Percentiles rank a stretch among this genome's conserved stretches.
phyloP scores from a whole-genome alignment of 35 echinoderm and acorn worm genomes.

The Anneissia japonica region DNA sequence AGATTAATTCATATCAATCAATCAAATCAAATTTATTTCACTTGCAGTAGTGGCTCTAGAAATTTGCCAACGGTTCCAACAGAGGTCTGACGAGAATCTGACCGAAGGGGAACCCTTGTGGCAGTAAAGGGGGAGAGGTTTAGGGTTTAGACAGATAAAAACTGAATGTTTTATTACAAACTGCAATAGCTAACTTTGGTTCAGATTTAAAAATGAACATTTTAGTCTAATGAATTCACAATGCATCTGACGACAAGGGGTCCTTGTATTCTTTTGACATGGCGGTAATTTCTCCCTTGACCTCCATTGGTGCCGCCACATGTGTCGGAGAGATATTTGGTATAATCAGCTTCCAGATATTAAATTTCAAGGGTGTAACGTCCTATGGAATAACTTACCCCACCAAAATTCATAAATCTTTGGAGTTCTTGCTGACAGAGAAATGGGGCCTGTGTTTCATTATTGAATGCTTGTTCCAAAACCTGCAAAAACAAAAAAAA shows the following conservation, averaged over 20 bases:
- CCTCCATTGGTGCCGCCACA: neutral
- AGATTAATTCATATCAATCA: too few species aligned
- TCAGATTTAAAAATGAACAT: neutral
- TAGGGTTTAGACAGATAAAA: too few species aligned
- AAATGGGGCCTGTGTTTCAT: constrained; percentile 50
- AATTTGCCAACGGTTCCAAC: too few species aligned
- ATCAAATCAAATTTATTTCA: too few species aligned
- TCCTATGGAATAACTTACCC: constrained; percentile 49
- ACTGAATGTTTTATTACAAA: too few species aligned
- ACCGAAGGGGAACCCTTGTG: too few species aligned
- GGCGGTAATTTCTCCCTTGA: neutral
- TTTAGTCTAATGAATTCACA: neutral
- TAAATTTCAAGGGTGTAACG: neutral
- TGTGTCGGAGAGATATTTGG: neutral
- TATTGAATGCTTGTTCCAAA: constrained; percentile 55
- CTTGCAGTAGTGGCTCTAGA: too few species aligned
- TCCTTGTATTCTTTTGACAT: neutral
- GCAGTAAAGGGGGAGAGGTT: too few species aligned
- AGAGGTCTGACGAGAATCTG: too few species aligned
- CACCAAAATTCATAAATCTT: constrained; percentile 79
- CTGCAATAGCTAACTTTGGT: too few species aligned
- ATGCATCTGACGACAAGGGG: neutral
- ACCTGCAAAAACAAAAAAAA: constrained; percentile 47
- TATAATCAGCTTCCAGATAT: neutral
- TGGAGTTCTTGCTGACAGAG: constrained; percentile 60